Evolutionary conservation across 2,113 vertebrate species (phyloP).

Genomic region (Ophiodon elongatus): DNA sequence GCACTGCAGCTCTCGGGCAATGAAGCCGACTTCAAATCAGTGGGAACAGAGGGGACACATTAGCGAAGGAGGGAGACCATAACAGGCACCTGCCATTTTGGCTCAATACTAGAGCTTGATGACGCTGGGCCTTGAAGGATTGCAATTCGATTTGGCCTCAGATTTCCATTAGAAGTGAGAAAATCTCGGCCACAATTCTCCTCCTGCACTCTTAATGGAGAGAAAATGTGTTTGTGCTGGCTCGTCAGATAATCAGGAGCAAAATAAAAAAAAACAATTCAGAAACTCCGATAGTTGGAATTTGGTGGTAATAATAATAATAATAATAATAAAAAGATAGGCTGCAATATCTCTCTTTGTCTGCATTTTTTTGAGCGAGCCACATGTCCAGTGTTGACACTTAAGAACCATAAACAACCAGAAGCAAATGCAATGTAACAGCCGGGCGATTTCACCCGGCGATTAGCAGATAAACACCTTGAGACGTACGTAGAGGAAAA

Average conservation of each 20-base stretch:
- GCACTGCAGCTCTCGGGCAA: conserved; percentile 42
- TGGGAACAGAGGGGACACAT: conserved; percentile 57
- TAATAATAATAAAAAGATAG: conserved; percentile 7
- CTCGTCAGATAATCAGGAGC: conserved; percentile 44
- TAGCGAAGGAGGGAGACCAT: conserved; percentile 48
- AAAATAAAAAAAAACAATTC: conserved; percentile 26
- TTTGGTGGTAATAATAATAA: conserved; percentile 20
- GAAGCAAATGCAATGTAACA: background rate
- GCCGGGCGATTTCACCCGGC: background rate
- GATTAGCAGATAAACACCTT: conserved; percentile 9
- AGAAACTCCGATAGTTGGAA: conserved; percentile 47
- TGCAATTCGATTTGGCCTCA: conserved; percentile 52
- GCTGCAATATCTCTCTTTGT: background rate
- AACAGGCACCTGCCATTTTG: conserved; percentile 73
- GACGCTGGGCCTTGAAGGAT: conserved; percentile 54
- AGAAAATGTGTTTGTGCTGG: conserved; percentile 41
- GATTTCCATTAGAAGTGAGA: conserved; percentile 59
- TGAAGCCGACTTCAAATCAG: conserved; percentile 67
- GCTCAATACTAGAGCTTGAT: conserved; percentile 32
- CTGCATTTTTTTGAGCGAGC: background rate
- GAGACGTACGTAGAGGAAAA: conserved; percentile 1
- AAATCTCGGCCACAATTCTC: conserved; percentile 30
- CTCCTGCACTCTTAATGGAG: conserved; percentile 44
- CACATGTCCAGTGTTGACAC: background rate
- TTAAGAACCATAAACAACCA: conserved; percentile 15